A percentile compares a stretch with the other conserved stretches of the same genome.
Evolutionary conservation across 2,797 vertebrate genomes (phyloP).

Genomic region (Argyrosomus regius): DNA sequence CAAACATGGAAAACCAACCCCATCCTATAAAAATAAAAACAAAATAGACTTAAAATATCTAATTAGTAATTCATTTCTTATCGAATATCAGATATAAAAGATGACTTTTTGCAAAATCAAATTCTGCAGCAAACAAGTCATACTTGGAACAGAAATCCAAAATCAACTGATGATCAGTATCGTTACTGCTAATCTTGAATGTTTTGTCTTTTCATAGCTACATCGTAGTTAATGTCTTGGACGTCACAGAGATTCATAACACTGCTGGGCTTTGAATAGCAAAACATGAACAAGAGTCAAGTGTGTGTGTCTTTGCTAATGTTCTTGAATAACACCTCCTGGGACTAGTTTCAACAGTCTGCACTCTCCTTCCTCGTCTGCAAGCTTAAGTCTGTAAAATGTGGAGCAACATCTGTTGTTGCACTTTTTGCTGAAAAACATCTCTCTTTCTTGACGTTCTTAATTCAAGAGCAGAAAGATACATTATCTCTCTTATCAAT

Average conservation of each 20-base stretch:
- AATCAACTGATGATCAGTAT: slow-evolving; percentile 50
- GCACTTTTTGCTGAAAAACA: slow-evolving; percentile 54
- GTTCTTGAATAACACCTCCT: slow-evolving; percentile 71
- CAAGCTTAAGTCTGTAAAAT: slow-evolving; percentile 61
- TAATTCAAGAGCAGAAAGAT: slow-evolving; percentile 26
- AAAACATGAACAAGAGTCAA: slow-evolving; percentile 77
- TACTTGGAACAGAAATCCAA: slow-evolving; percentile 52
- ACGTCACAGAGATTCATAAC: slow-evolving; percentile 67
- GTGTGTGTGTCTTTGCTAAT: slow-evolving; percentile 75
- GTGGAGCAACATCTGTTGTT: slow-evolving; percentile 67
- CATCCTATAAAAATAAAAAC: slow-evolving; percentile 30
- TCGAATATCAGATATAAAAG: slow-evolving; percentile 48
- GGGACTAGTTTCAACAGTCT: slow-evolving; percentile 72
- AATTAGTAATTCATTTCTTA: slow-evolving; percentile 46
- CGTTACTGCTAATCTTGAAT: slow-evolving; percentile 59
- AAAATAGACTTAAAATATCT: slow-evolving; percentile 44
- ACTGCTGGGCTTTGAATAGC: slow-evolving; percentile 68
- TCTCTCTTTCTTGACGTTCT: slow-evolving; percentile 41
- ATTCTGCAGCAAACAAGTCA: slow-evolving; percentile 53
- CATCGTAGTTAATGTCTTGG: slow-evolving; percentile 61
- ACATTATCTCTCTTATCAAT: slow-evolving; percentile 12
- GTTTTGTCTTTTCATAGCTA: slow-evolving; percentile 56
- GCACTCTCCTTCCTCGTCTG: slow-evolving; percentile 59
- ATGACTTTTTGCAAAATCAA: slow-evolving; percentile 31
- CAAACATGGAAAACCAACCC: slow-evolving; percentile 26